phyloP scores from a whole-genome alignment of 2,113 vertebrate genomes.

The Macrotus californicus region DNA sequence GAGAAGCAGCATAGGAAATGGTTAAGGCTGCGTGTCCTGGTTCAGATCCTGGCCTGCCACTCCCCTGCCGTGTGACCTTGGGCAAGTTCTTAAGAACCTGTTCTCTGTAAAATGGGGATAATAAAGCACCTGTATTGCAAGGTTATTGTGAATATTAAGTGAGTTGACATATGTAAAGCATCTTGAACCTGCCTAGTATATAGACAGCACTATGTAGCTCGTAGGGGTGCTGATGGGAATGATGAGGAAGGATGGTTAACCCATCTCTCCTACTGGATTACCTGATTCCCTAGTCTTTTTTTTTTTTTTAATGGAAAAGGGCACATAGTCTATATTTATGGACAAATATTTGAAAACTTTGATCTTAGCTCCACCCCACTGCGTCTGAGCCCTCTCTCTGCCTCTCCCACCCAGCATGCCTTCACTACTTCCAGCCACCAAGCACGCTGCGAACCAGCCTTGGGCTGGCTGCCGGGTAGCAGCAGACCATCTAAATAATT shows the following conservation, averaged over 20 bases:
- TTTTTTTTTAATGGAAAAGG: neutral
- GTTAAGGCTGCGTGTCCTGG: neutral
- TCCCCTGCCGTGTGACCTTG: neutral
- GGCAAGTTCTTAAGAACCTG: neutral
- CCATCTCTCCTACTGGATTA: neutral
- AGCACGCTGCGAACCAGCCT: neutral
- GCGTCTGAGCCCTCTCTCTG: rapidly evolving
- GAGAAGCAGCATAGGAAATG: neutral
- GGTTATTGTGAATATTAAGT: neutral
- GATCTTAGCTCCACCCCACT: neutral
- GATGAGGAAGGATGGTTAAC: neutral
- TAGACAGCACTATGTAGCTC: neutral
- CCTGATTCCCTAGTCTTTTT: neutral
- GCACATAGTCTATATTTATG: neutral
- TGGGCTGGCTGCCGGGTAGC: neutral
- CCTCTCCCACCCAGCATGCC: neutral
- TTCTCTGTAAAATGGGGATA: neutral
- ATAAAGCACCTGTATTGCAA: neutral
- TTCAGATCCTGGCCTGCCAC: neutral
- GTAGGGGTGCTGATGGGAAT: neutral
- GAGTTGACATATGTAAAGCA: neutral
- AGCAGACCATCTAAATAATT: neutral
- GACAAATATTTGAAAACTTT: neutral
- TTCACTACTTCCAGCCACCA: neutral
- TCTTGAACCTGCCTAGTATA: neutral